These are phyloP conservation scores for Catostylus mosaicus DNA, from an alignment of 30 jellyfish, hydroid and myxozoan species.

Conservation along the genomic window DNA sequence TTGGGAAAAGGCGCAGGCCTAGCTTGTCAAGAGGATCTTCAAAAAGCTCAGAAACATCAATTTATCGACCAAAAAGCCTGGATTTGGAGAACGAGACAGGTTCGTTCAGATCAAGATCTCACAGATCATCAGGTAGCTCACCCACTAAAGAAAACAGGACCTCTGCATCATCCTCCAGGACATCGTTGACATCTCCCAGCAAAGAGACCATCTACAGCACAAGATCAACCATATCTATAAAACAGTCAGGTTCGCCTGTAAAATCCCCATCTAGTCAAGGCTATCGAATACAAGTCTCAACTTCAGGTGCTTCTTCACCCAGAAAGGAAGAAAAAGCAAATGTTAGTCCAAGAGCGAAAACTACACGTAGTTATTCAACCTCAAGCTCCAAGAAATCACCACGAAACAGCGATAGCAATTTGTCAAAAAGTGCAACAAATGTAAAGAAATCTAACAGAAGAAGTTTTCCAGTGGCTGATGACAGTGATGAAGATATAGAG, in stretches of 20 bases:
- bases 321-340: slow-evolving; percentile 12
- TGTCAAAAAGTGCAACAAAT: slow-evolving; percentile 21
- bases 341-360: neutral
- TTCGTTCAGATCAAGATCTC: slow-evolving; percentile 19
- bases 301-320: slow-evolving; percentile 30
- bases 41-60: slow-evolving; percentile 25
- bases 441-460: slow-evolving; percentile 8
- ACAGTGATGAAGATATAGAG: neutral
- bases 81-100: slow-evolving; percentile 17
- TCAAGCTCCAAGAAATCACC: slow-evolving; percentile 10
- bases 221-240: slow-evolving; percentile 29
- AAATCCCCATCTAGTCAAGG: slow-evolving; percentile 22
- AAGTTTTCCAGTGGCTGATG: slow-evolving; percentile 34
- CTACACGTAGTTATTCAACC: slow-evolving; percentile 52
- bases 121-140: slow-evolving; percentile 22
- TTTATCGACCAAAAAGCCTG: slow-evolving; percentile 46
- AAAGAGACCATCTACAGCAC: slow-evolving; percentile 15
- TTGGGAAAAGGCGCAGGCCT: slow-evolving; percentile 46
- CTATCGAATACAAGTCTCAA: slow-evolving; percentile 21
- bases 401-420: slow-evolving; percentile 9
- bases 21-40: slow-evolving; percentile 58
- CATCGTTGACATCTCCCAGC: slow-evolving; percentile 47
- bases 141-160: slow-evolving; percentile 41
- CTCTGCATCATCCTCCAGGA: slow-evolving; percentile 47
- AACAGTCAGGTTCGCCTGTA: slow-evolving; percentile 36